Percentiles rank a stretch among this genome's conserved stretches.
Evolutionary conservation across 2,888 invertebrate species (phyloP).

Genomic region (Sipunculus nudus): DNA sequence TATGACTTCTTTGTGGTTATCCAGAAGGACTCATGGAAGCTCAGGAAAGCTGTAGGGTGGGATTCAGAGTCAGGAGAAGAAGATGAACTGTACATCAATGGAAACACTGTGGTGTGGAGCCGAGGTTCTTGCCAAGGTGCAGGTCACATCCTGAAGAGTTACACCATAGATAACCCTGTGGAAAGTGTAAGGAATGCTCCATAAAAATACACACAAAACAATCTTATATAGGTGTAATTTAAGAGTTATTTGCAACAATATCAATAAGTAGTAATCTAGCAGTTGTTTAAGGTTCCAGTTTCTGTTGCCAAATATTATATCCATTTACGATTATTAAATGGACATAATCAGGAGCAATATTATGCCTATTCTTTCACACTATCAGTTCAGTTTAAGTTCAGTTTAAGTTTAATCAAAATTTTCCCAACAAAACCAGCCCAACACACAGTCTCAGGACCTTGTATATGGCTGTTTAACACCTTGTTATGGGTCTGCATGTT

Average conservation of each 20-base stretch:
- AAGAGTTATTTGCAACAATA: background rate
- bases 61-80: constrained; percentile 67
- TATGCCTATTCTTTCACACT: too few species aligned
- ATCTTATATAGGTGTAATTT: background rate
- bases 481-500: too few species aligned
- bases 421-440: too few species aligned
- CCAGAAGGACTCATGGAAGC: constrained; percentile 18
- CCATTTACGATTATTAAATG: too few species aligned
- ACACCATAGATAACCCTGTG: constrained; percentile 83
- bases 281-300: too few species aligned
- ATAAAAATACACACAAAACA: background rate
- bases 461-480: too few species aligned
- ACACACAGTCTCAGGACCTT: too few species aligned
- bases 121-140: constrained; percentile 60
- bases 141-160: constrained; percentile 72
- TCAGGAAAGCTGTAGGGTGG: background rate
- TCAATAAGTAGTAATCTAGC: too few species aligned
- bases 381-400: too few species aligned
- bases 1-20: background rate
- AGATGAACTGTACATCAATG: constrained; percentile 88
- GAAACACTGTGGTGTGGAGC: constrained; percentile 84
- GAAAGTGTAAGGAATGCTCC: constrained; percentile 72
- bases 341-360: too few species aligned
- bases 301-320: too few species aligned
- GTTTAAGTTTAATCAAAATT: too few species aligned